Conservation (phyloP, 2,113 vertebrate species). For the Chloropsis cyanopogon region DNA sequence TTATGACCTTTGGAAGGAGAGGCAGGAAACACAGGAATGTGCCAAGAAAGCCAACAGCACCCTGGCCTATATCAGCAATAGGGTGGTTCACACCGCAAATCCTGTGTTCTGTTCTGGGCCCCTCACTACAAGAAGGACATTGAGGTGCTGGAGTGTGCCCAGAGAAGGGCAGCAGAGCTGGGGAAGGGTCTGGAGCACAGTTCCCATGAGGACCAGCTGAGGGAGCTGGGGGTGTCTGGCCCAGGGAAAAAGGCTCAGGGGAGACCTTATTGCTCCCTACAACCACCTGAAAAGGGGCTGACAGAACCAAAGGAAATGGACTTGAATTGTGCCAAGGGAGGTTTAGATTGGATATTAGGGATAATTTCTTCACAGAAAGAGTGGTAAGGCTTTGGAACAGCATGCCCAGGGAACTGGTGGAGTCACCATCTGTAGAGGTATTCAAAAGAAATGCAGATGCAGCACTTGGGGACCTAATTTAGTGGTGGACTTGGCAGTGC, state of each 20-base stretch:
- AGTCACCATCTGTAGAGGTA: background rate
- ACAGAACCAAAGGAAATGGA: background rate
- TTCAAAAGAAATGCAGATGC: background rate
- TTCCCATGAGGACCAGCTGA: background rate
- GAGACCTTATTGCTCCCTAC: background rate
- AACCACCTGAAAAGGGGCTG: background rate
- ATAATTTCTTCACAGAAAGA: background rate
- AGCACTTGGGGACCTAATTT: background rate
- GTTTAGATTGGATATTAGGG: background rate
- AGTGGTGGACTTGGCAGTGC: background rate
- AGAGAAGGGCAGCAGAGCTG: background rate
- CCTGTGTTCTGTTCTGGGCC: background rate
- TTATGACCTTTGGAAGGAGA: background rate
- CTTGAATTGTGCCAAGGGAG: fast-evolving
- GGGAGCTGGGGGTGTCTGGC: background rate
- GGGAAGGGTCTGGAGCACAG: background rate
- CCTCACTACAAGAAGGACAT: background rate
- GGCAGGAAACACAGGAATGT: background rate
- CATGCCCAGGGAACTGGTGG: background rate
- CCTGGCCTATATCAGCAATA: background rate
- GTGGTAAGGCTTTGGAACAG: background rate
- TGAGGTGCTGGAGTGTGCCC: background rate
- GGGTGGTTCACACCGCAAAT: background rate
- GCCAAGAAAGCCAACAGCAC: background rate
- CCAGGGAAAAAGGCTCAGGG: background rate